Evolutionary conservation across 2,113 vertebrate species (phyloP).

Genomic region (Megalops atlanticus): DNA sequence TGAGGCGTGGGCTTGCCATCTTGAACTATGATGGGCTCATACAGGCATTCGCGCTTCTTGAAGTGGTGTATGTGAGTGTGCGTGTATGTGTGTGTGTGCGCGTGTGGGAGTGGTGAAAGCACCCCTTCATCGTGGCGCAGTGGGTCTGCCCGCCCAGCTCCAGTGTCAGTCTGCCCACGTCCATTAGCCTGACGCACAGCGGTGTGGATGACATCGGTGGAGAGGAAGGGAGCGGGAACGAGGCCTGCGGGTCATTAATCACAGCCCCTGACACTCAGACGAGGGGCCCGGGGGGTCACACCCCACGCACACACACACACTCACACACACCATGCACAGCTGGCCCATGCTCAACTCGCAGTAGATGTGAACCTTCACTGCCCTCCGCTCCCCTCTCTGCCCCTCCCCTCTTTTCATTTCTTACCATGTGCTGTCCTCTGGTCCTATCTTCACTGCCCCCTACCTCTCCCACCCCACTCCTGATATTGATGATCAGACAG

Average conservation of each 20-base stretch:
- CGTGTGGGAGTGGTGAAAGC: conserved; percentile 12
- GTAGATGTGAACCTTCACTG: conserved; percentile 22
- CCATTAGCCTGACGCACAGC: conserved; percentile 47
- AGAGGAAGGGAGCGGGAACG: conserved; percentile 66
- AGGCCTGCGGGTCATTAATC: conserved; percentile 70
- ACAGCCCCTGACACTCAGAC: conserved; percentile 52
- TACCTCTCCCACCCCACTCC: not conserved
- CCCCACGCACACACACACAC: conserved; percentile 35
- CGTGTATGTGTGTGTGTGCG: conserved; percentile 32
- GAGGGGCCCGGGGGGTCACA: not conserved
- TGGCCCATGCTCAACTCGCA: conserved; percentile 16
- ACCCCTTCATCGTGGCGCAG: not conserved
- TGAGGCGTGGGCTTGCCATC: no score
- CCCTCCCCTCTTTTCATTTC: not conserved
- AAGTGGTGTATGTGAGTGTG: conserved; percentile 11
- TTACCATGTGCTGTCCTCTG: not conserved
- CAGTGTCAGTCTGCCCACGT: conserved; percentile 40
- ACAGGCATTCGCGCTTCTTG: conserved; percentile 27
- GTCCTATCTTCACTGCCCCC: not conserved
- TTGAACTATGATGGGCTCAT: no score
- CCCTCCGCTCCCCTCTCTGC: not conserved
- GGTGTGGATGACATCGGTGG: conserved; percentile 60
- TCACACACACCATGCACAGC: conserved; percentile 37
- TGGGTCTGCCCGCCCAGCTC: conserved; percentile 20
- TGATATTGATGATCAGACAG: no score